Percentiles rank a stretch among this genome's conserved stretches.
Conservation (phyloP, 2,797 vertebrate species). For the Crypturellus tataupa region DNA sequence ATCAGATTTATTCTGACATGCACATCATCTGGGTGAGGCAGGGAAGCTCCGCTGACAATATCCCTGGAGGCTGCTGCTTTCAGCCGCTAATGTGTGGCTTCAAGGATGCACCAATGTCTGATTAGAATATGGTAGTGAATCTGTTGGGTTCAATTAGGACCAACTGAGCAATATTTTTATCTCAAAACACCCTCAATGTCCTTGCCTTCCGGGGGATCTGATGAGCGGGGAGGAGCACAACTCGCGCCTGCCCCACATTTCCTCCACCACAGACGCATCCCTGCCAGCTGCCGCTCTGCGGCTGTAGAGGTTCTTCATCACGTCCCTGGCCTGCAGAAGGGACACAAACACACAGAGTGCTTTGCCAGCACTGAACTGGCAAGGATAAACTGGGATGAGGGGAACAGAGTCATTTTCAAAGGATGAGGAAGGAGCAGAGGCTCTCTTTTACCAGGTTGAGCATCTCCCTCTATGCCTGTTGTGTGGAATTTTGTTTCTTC, state of each 20-base stretch:
- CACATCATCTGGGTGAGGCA: neutral
- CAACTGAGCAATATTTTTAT: neutral
- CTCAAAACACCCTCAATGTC: neutral
- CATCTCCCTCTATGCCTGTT: neutral
- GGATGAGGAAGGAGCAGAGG: neutral
- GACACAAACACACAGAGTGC: neutral
- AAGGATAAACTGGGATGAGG: neutral
- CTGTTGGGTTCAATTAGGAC: neutral
- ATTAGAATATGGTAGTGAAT: neutral
- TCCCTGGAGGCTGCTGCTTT: neutral
- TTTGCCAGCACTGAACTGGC: neutral
- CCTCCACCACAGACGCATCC: neutral
- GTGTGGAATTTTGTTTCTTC: neutral
- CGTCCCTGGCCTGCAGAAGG: neutral
- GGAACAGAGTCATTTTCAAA: neutral
- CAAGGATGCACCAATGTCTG: neutral
- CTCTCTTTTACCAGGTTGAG: neutral
- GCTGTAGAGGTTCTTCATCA: neutral
- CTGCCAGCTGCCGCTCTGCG: neutral
- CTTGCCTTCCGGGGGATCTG: neutral
- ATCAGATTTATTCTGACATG: neutral
- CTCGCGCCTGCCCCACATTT: neutral
- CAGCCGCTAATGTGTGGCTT: neutral
- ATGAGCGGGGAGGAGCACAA: neutral
- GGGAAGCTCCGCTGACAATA: rapidly evolving